Conservation (phyloP, 2,888 invertebrate species). For the Eustalomyia histrio region DNA sequence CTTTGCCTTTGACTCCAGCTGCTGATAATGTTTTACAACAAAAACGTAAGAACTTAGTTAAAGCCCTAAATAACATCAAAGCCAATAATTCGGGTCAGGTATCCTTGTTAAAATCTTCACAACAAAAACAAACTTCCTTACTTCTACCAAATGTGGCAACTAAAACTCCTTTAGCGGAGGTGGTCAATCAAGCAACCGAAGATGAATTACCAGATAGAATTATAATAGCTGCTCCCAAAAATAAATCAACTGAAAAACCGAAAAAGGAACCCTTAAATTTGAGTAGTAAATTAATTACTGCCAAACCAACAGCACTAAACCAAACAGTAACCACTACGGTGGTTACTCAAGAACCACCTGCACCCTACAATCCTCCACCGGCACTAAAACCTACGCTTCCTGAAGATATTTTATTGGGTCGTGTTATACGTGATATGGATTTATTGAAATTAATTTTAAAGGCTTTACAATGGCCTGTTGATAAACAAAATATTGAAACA, state of each 20-base stretch:
- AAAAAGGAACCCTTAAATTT: conserved; percentile 52
- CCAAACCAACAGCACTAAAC: background rate
- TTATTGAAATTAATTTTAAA: conserved; percentile 78
- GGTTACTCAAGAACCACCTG: conserved; percentile 35
- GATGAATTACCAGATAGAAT: conserved; percentile 61
- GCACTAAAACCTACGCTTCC: conserved; percentile 68
- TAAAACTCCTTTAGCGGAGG: conserved; percentile 39
- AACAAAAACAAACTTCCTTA: conserved; percentile 49
- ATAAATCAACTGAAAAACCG: conserved; percentile 18
- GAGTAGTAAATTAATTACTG: conserved; percentile 16
- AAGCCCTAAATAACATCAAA: conserved; percentile 73
- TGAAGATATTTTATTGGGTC: conserved; percentile 76
- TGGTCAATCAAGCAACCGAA: conserved; percentile 23
- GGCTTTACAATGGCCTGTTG: conserved; percentile 78
- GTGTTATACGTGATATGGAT: conserved; percentile 78
- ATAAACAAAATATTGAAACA: conserved; percentile 71
- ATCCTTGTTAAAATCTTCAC: conserved; percentile 72
- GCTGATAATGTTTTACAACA: conserved; percentile 71
- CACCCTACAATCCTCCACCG: conserved; percentile 28
- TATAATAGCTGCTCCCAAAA: conserved; percentile 60
- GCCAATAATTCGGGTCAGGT: conserved; percentile 73
- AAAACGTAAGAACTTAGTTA: conserved; percentile 75
- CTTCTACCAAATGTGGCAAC: background rate
- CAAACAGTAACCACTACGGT: conserved; percentile 38
- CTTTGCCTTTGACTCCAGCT: conserved; percentile 11